Evolutionary conservation across 2,113 vertebrate species (phyloP).

Genomic region (Cyphomyrus plagiostoma): DNA sequence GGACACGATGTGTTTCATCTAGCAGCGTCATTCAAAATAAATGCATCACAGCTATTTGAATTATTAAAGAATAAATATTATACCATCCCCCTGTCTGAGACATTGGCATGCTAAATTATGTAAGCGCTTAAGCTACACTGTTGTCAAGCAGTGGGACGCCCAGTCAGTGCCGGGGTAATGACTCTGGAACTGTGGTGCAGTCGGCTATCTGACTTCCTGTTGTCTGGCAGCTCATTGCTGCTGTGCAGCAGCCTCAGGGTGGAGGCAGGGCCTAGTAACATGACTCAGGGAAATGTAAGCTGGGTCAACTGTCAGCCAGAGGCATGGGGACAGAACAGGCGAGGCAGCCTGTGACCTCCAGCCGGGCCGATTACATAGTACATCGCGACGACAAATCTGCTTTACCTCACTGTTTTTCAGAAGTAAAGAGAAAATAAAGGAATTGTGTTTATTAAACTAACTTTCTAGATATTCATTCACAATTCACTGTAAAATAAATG

Average conservation of each 20-base stretch:
- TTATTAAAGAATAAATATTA: slow-evolving; percentile 18
- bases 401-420: too few species aligned
- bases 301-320: background rate
- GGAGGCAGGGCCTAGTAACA: background rate
- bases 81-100: background rate
- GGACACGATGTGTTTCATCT: background rate
- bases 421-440: too few species aligned
- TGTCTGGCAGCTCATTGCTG: background rate
- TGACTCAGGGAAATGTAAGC: background rate
- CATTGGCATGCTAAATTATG: slow-evolving; percentile 5
- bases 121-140: background rate
- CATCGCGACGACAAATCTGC: too few species aligned
- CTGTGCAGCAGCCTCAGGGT: background rate
- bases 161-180: background rate
- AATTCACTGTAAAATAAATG: too few species aligned
- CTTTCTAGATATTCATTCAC: too few species aligned
- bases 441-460: too few species aligned
- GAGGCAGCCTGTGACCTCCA: background rate
- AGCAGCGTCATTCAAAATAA: slow-evolving; percentile 5
- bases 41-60: background rate
- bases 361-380: background rate
- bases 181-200: background rate
- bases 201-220: too few species aligned
- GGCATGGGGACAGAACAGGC: background rate
- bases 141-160: background rate